These are phyloP conservation scores for Cyphomyrmex costatus DNA, from an alignment of 1,140 invertebrate species.

Conservation along the genomic window DNA sequence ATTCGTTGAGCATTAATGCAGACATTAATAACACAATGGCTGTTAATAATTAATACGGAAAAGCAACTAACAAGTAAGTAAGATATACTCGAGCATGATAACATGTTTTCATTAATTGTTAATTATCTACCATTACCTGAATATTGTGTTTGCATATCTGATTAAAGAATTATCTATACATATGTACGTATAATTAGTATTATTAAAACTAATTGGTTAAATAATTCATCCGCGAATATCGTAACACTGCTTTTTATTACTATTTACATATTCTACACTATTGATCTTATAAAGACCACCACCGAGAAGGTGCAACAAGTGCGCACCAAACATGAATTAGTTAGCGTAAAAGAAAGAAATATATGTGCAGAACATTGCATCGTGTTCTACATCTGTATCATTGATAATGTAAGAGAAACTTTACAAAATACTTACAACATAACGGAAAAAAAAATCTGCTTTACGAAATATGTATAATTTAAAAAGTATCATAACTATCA, in stretches of 20 bases:
- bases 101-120: constrained; percentile 26
- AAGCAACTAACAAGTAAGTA: constrained; percentile 13
- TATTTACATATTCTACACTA: background rate
- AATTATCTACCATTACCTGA: background rate
- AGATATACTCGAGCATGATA: constrained; percentile 20
- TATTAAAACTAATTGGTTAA: constrained; percentile 50
- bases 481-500: background rate
- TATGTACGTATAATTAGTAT: background rate
- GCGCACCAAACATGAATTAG: background rate
- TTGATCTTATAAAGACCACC: background rate
- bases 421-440: background rate
- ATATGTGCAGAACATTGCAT: background rate
- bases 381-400: background rate
- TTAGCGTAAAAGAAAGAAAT: constrained; percentile 8
- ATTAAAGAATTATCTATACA: constrained; percentile 18
- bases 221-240: background rate
- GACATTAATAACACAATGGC: constrained; percentile 37
- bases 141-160: constrained; percentile 19
- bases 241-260: constrained; percentile 32
- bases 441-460: background rate
- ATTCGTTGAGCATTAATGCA: constrained; percentile 12
- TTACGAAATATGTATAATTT: background rate
- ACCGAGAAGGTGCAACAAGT: constrained; percentile 35
- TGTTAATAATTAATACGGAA: constrained; percentile 22
- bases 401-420: background rate